Evolutionary conservation across 2,888 invertebrate genomes (phyloP).

Genomic region (Gnatocerus cornutus): DNA sequence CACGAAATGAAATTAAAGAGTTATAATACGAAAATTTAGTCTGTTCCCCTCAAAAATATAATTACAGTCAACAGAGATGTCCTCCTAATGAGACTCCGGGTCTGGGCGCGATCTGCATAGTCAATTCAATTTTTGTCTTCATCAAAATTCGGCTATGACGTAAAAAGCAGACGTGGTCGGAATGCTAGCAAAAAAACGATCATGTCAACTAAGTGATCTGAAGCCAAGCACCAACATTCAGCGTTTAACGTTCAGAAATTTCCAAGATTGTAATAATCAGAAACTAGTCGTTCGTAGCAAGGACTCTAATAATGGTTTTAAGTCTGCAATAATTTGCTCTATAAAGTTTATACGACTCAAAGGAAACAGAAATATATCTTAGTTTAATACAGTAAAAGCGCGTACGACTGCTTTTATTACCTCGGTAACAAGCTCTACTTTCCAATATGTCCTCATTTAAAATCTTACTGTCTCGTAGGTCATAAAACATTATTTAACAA

Average conservation of each 20-base stretch:
- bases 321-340: not conserved
- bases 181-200: constrained; percentile 13
- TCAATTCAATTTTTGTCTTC: constrained; percentile 36
- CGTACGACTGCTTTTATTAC: constrained; percentile 17
- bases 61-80: constrained; percentile 19
- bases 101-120: constrained; percentile 33
- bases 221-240: not conserved
- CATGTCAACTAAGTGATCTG: constrained; percentile 15
- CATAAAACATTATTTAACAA: constrained; percentile 5
- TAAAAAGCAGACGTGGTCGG: constrained; percentile 29
- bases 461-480: constrained; percentile 5
- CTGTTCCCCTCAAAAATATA: constrained; percentile 7
- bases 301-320: not conserved
- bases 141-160: constrained; percentile 28
- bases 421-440: constrained; percentile 19
- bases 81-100: constrained; percentile 22
- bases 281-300: no score
- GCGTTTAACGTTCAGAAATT: no score
- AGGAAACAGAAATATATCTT: constrained; percentile 27
- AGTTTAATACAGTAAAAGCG: constrained; percentile 28
- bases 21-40: no score
- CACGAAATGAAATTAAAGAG: no score
- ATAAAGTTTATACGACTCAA: constrained; percentile 31
- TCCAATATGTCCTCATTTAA: constrained; percentile 24
- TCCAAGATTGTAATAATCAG: no score